These are phyloP conservation scores for Eupithecia dodoneata DNA, from an alignment of 2,888 invertebrate genomes.

Conservation along the genomic window DNA sequence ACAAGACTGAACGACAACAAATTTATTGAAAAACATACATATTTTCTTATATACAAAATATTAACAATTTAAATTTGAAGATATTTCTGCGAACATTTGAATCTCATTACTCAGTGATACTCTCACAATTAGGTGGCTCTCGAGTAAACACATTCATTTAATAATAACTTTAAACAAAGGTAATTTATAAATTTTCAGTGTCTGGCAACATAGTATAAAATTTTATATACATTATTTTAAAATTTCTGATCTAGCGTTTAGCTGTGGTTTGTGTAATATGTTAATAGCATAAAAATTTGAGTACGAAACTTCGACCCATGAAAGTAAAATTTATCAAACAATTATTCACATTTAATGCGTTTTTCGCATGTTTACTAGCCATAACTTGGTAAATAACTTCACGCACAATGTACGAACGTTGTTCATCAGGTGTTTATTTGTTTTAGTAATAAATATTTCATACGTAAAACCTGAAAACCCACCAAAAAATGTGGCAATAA, in stretches of 20 bases:
- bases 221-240: background rate
- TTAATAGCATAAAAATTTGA: background rate
- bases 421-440: slow-evolving; percentile 7
- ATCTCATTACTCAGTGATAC: slow-evolving; percentile 3
- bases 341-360: background rate
- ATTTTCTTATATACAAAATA: background rate
- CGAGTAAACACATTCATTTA: background rate
- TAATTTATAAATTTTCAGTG: background rate
- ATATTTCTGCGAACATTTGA: background rate
- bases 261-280: background rate
- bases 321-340: background rate
- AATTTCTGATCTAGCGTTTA: background rate
- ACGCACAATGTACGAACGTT: slow-evolving; percentile 1
- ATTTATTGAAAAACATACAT: slow-evolving; percentile 9
- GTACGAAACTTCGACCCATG: background rate
- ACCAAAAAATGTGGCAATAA: background rate
- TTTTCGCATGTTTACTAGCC: slow-evolving; percentile 2
- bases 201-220: background rate
- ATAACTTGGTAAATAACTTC: slow-evolving; percentile 9
- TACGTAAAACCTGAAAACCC: background rate
- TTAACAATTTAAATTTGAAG: background rate
- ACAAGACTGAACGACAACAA: slow-evolving; percentile 12
- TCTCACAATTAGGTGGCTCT: background rate
- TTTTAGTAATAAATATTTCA: slow-evolving; percentile 3
- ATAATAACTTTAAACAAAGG: background rate